A percentile compares a stretch with the other conserved stretches of the same genome.
phyloP scores from a whole-genome alignment of 2,113 vertebrate genomes.

The Perccottus glenii region DNA sequence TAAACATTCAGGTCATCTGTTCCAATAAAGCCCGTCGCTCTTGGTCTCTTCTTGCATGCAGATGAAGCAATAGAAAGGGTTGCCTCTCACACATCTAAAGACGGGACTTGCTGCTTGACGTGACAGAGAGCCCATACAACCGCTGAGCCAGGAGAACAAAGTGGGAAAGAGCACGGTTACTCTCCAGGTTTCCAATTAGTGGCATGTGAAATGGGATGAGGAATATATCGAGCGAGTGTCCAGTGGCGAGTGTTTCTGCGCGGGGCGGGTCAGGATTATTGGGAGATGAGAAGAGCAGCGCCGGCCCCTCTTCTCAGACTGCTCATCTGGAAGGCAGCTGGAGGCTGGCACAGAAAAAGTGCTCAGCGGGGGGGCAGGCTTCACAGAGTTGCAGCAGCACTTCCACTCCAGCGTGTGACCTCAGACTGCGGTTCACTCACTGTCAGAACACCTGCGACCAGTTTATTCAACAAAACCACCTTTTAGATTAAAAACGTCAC shows the following conservation, averaged over 20 bases:
- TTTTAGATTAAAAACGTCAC: neutral
- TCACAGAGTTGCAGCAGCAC: conserved; percentile 50
- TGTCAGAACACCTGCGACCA: conserved; percentile 4
- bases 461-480: conserved; percentile 5
- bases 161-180: conserved; percentile 13
- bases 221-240: conserved; percentile 48
- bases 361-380: conserved; percentile 53
- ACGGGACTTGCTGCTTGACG: conserved; percentile 34
- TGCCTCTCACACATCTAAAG: conserved; percentile 23
- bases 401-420: conserved; percentile 54
- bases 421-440: conserved; percentile 16
- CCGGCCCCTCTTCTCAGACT: conserved; percentile 29
- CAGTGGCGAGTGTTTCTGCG: conserved; percentile 42
- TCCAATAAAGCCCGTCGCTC: conserved; percentile 60
- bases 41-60: conserved; percentile 50
- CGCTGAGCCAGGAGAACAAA: conserved; percentile 25
- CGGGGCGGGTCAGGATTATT: conserved; percentile 56
- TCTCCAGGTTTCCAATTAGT: conserved; percentile 60
- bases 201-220: conserved; percentile 55
- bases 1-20: conserved; percentile 69
- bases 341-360: conserved; percentile 56
- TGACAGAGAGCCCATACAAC: neutral
- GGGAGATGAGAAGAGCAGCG: conserved; percentile 58
- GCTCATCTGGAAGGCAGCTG: conserved; percentile 63
- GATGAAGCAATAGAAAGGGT: conserved; percentile 60